Conservation (phyloP, 1,140 invertebrate genomes). For the Brachystomella parvula region DNA sequence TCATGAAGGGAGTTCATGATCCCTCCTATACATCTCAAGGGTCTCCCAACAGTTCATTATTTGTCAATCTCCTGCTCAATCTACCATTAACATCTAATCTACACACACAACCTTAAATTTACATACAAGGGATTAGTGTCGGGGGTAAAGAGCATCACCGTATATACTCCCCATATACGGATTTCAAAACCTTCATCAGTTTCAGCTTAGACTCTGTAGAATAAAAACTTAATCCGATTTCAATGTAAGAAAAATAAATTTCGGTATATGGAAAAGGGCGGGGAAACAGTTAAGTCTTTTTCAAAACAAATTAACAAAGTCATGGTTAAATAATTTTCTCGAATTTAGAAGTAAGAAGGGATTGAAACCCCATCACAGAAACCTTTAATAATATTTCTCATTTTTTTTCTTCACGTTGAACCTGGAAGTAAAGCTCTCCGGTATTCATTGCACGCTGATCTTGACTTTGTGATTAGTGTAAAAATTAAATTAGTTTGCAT, state of each 20-base stretch:
- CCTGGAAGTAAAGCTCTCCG: no score
- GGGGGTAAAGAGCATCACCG: background rate
- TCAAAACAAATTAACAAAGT: no score
- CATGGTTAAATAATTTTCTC: no score
- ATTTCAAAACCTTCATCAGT: no score
- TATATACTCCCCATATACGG: background rate
- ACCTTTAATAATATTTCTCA: no score
- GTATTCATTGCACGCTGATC: no score
- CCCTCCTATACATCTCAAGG: background rate
- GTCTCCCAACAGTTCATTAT: background rate
- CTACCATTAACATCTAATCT: background rate
- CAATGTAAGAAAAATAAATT: background rate
- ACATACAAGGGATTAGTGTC: background rate
- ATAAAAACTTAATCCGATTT: background rate
- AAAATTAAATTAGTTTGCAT: background rate
- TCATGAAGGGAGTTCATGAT: background rate
- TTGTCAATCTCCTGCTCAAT: background rate
- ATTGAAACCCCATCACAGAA: no score
- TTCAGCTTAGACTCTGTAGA: background rate
- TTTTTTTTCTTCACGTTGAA: no score
- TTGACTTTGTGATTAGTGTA: background rate
- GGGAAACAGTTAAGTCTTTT: no score
- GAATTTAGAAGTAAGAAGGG: no score
- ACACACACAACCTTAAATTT: background rate
- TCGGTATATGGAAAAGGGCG: background rate